Evolutionary conservation across 30 jellyfish, hydroid and myxozoan genomes (phyloP), one percentile per base, ranked within the genome.

Genomic region (Chironex yamaguchii): DNA sequence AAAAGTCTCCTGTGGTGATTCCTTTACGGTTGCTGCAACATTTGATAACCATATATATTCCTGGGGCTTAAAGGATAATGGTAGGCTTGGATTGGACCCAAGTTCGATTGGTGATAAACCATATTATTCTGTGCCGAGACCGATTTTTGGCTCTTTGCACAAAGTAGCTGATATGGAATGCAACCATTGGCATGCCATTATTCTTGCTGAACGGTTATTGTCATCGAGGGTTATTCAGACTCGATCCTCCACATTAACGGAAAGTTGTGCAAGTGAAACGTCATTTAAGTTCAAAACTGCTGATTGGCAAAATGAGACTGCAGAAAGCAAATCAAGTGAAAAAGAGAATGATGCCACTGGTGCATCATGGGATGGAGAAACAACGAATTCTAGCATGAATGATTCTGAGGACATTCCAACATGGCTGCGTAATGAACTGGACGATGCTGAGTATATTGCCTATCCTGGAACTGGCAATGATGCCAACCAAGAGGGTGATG

Each of bases 61-160:
- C 0, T 92, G 96, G 97, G 98, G 98, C 11, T 79, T 58, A 2
- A 91, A 90, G 14, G 92, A 86, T 27, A 92, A 92, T 32, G 98
- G 98, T 13, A 50, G 97, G 20, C 92, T 92, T 21, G 98, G 98
- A 3, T 52, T 92, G 2, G 84, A 89, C 53, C 93, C 90, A 25
- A 70, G 66, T 28, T 49, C 62, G 1, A 86, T 76, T 26, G 91
- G 86, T 14, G 98, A 92, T 48, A 86, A 86, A 52, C 3, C 89
- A 2, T 26, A 36, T 71, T 69, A 87, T 3, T 85, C 93, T n/a
- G 87, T 84, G 1, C 98, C 98, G n/a, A 73, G 87, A 22, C 96
- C 98, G 21, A 92, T 92, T 3, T 92, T 92, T 82, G 98, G 98
- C 33, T 92, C 98, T 2, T 62, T 92, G 35, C 98, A 92, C 48